Conservation (phyloP, 1,140 invertebrate genomes). For the Drosophila eugracilis region DNA sequence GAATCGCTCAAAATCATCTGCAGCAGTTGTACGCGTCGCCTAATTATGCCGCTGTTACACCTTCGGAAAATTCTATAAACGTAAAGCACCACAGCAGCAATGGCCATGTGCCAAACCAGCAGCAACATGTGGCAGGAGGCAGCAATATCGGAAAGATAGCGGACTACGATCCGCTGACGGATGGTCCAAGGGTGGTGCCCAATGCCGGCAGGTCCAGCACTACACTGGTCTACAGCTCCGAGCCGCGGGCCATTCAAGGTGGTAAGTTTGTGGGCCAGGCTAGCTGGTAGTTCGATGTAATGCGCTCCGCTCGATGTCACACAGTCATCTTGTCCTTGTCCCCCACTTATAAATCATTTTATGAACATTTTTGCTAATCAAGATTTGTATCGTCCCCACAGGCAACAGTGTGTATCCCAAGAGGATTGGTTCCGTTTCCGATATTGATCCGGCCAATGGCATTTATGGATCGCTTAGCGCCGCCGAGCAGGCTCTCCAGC, state of each 20-base stretch:
- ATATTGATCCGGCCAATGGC: constrained; percentile 98
- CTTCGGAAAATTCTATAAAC: constrained; percentile 65
- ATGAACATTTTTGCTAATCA: not conserved
- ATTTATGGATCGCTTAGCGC: constrained; percentile 92
- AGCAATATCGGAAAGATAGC: constrained; percentile 89
- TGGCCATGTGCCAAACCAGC: constrained; percentile 49
- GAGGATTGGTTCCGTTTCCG: constrained; percentile 95
- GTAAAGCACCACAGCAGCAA: constrained; percentile 60
- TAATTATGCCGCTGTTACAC: constrained; percentile 71
- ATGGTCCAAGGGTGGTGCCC: constrained; percentile 89
- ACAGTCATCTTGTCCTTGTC: constrained; percentile 69
- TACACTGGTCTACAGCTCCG: constrained; percentile 94
- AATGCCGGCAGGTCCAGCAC: constrained; percentile 91
- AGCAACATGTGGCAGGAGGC: constrained; percentile 32
- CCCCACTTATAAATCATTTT: not conserved
- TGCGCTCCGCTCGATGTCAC: constrained; percentile 51
- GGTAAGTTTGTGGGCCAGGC: constrained; percentile 64
- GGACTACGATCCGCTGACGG: constrained; percentile 91
- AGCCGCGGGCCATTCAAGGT: constrained; percentile 86
- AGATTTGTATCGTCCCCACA: constrained; percentile 11
- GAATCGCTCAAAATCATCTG: constrained; percentile 22
- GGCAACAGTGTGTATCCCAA: constrained; percentile 86
- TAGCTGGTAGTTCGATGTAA: constrained; percentile 64
- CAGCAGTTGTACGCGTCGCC: constrained; percentile 74
- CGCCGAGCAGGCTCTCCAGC: constrained; percentile 72